Conservation (phyloP, 2,888 invertebrate species). For the Drosophila colorata region DNA sequence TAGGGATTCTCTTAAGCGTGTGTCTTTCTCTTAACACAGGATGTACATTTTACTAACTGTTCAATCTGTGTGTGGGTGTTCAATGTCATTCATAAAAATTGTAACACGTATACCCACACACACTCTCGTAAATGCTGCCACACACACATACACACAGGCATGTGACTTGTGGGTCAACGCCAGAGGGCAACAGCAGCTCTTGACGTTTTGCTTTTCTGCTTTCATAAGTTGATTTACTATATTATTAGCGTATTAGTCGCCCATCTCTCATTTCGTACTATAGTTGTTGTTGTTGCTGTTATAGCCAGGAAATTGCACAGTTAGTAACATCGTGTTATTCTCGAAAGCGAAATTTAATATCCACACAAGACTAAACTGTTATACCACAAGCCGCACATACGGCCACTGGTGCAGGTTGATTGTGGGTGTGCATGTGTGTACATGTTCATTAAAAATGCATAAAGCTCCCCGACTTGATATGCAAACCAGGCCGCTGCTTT, state of each 20-base stretch:
- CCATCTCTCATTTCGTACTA: constrained; percentile 7
- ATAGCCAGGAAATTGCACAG: constrained; percentile 55
- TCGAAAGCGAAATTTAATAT: constrained; percentile 59
- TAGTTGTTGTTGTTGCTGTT: constrained; percentile 11
- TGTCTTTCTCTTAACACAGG: constrained; percentile 22
- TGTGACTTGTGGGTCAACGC: constrained; percentile 65
- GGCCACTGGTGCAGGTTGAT: not conserved
- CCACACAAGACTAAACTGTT: constrained; percentile 56
- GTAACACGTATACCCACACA: constrained; percentile 33
- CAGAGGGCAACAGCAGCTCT: constrained; percentile 58
- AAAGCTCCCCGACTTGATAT: constrained; percentile 36
- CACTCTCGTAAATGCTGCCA: not conserved
- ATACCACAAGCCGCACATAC: constrained; percentile 45
- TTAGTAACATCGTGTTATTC: constrained; percentile 37
- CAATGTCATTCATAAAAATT: constrained; percentile 78
- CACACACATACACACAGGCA: not conserved
- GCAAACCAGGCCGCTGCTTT: constrained; percentile 36
- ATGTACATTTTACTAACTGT: constrained; percentile 18
- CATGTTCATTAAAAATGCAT: constrained; percentile 56
- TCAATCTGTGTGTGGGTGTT: constrained; percentile 37
- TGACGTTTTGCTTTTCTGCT: constrained; percentile 34
- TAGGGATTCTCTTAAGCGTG: constrained; percentile 16
- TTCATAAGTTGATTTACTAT: constrained; percentile 60
- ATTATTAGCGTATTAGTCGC: constrained; percentile 62
- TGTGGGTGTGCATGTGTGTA: constrained; percentile 1